Conservation (phyloP, 2,113 vertebrate species). For the Butastur rufipennis region DNA sequence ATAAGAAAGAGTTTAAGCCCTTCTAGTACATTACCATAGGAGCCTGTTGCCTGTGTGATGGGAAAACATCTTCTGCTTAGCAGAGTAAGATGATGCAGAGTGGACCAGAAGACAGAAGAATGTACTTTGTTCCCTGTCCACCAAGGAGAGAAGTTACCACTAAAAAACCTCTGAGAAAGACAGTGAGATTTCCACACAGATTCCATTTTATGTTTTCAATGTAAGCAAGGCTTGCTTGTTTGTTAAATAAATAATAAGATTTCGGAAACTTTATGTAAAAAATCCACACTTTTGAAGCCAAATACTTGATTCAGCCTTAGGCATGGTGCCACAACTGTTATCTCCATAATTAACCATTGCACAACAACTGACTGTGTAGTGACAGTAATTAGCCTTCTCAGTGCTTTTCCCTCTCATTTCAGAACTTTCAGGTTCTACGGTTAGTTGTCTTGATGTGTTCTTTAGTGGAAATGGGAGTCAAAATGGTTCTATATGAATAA, state of each 20-base stretch:
- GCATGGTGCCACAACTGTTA: background rate
- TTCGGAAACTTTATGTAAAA: background rate
- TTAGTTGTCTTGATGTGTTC: background rate
- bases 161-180: background rate
- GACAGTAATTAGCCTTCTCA: background rate
- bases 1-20: background rate
- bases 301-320: background rate
- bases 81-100: background rate
- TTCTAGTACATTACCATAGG: background rate
- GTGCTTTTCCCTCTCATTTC: background rate
- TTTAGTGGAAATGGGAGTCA: background rate
- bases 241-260: background rate
- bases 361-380: background rate
- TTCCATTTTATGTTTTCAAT: background rate
- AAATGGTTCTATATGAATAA: background rate
- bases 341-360: background rate
- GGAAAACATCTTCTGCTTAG: background rate
- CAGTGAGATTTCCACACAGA: background rate
- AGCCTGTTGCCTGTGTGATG: background rate
- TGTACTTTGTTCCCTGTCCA: background rate
- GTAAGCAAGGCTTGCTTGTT: background rate
- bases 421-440: background rate
- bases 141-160: background rate
- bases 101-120: background rate
- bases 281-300: background rate